Base-by-base conservation (phyloP, 2,888 invertebrate genomes). In the Ectemnius cavifrons region DNA sequence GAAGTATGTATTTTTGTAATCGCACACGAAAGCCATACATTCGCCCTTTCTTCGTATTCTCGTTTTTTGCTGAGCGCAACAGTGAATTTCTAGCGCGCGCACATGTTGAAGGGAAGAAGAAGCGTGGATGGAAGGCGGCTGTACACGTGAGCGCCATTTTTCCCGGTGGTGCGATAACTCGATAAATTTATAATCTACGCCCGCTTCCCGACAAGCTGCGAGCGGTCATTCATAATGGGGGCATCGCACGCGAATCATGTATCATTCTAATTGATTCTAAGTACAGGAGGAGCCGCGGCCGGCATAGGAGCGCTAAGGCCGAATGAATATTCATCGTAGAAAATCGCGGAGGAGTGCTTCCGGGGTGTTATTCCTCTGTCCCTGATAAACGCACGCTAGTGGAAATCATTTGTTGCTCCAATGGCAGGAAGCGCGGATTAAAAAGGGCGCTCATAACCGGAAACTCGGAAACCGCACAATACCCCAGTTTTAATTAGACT, bases 191-290 rank as follows among this genome's bases (percentile, higher is more conserved):
- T 83, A 83, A 83, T 77, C 67, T 52, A 63, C 71, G 70, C 67
- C 62, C 71, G 75, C 63, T 73, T 84, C 81, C 78, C 82, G 81
- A 72, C 79, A 78, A 68, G 49, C 67, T 58, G 72, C 68, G 61
- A 76, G 75, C 74, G 71, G 57, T 69, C 74, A 82, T 78, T 83
- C 76, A 84, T 84, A 85, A 86, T 85, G 86, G 82, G 73, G 68
- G 81, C 83, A 84, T 78, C 77, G 83, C 87, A 88, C 87, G 88
- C 86, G 84, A 86, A 81, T 85, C 85, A 78, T 86, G 83, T 83
- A 88, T 88, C 87, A 87, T 86, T 85, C 83, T 85, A 88, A 87
- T 86, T 85, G 87, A 88, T 88, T 87, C 85, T 87, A 85, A 87
- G 84, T 84, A 85, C 82, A 52, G 67, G 66, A 80, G 74, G 75